These are phyloP conservation scores for Xiphias gladius DNA, from an alignment of 2,113 vertebrate species.

Conservation along the genomic window DNA sequence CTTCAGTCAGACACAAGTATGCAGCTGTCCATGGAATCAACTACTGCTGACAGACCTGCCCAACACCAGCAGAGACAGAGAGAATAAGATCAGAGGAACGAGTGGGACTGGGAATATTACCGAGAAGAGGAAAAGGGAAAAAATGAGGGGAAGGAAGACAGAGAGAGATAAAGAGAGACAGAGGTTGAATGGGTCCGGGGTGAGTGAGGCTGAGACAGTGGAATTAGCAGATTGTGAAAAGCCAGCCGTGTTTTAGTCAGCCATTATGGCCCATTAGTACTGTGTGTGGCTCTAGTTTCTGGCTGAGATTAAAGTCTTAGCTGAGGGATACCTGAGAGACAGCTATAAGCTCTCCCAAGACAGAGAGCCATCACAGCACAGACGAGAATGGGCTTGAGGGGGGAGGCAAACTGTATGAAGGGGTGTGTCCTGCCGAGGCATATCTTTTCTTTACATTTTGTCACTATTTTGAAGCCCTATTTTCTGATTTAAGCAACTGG, in stretches of 20 bases:
- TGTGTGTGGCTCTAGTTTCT: constrained; percentile 79
- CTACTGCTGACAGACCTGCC: constrained; percentile 68
- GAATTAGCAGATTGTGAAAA: constrained; percentile 72
- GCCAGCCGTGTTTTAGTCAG: constrained; percentile 72
- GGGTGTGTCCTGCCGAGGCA: constrained; percentile 14
- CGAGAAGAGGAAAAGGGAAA: background rate
- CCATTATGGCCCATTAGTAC: constrained; percentile 78
- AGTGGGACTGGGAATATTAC: constrained; percentile 18
- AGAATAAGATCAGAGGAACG: constrained; percentile 40
- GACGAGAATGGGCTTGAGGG: constrained; percentile 35
- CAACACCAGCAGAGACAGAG: constrained; percentile 34
- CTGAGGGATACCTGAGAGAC: constrained; percentile 76
- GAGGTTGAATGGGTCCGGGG: constrained; percentile 26
- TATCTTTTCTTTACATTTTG: background rate
- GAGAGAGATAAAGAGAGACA: constrained; percentile 29
- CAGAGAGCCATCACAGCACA: constrained; percentile 55
- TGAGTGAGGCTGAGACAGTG: constrained; percentile 49
- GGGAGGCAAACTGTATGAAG: constrained; percentile 9
- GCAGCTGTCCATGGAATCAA: constrained; percentile 64
- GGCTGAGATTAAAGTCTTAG: constrained; percentile 83
- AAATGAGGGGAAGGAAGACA: constrained; percentile 6
- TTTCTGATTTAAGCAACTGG: background rate
- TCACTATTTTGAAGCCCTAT: background rate
- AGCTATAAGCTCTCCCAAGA: constrained; percentile 62
- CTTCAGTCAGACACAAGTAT: constrained; percentile 72